Conservation (phyloP, 2,888 invertebrate genomes). For the Metallyticus violacea region DNA sequence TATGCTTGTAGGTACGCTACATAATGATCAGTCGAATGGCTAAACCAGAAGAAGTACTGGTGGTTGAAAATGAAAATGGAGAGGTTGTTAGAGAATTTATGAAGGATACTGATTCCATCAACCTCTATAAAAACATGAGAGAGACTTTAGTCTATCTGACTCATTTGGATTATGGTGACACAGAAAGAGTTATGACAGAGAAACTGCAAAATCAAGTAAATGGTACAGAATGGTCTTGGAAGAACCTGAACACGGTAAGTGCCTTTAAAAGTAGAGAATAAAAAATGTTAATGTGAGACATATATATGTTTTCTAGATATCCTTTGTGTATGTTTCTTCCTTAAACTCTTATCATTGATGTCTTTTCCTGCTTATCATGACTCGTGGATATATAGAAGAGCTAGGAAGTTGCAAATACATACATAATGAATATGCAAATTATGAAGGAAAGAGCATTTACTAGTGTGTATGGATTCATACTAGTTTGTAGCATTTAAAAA, state of each 20-base stretch:
- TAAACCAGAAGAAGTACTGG: slow-evolving; percentile 98
- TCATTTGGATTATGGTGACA: slow-evolving; percentile 96
- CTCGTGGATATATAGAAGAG: too few relatives aligned
- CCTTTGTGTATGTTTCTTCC: too few relatives aligned
- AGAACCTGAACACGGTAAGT: slow-evolving; percentile 89
- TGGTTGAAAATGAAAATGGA: slow-evolving; percentile 99
- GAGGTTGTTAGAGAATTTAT: slow-evolving; percentile 99
- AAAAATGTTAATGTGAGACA: too few relatives aligned
- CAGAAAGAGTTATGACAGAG: slow-evolving; percentile 98
- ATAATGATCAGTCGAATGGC: slow-evolving; percentile 99
- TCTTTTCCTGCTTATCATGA: too few relatives aligned
- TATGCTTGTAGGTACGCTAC: slow-evolving; percentile 67
- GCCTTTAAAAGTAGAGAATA: too few relatives aligned
- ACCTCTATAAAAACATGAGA: slow-evolving; percentile 98
- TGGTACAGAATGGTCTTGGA: slow-evolving; percentile 99
- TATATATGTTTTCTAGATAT: too few relatives aligned
- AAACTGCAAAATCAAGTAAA: slow-evolving; percentile 98
- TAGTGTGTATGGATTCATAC: too few relatives aligned
- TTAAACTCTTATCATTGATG: too few relatives aligned
- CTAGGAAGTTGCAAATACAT: too few relatives aligned
- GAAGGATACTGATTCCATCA: slow-evolving; percentile 99
- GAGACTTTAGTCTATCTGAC: slow-evolving; percentile 97
- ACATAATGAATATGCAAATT: too few relatives aligned
- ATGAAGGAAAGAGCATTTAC: too few relatives aligned
- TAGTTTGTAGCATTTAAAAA: too few relatives aligned